phyloP scores from a whole-genome alignment of 2,797 vertebrate species.

The Eupleurogrammus muticus region DNA sequence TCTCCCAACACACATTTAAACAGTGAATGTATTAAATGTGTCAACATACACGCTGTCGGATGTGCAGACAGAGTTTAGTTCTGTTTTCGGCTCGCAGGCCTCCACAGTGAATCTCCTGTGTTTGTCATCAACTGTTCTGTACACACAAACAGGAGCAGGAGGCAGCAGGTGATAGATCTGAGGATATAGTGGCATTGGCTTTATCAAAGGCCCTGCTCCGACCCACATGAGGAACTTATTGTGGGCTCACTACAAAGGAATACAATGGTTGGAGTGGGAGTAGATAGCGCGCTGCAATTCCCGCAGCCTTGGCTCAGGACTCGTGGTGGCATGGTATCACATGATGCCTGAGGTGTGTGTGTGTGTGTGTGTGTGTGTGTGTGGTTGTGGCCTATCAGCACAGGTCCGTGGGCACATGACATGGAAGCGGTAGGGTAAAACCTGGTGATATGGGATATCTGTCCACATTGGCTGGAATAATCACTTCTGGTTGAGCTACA shows the following conservation, averaged over 20 bases:
- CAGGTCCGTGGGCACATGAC: constrained; percentile 54
- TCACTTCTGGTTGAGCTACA: too few species aligned
- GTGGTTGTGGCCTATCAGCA: constrained; percentile 19
- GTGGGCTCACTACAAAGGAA: constrained; percentile 69
- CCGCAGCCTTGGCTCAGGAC: constrained; percentile 66
- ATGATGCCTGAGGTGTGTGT: constrained; percentile 46
- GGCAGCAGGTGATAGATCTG: constrained; percentile 44
- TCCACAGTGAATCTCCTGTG: not conserved
- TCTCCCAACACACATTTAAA: not conserved
- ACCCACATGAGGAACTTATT: constrained; percentile 66
- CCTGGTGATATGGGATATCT: not conserved
- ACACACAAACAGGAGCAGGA: constrained; percentile 18
- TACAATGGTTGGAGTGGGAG: constrained; percentile 77
- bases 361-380: constrained; percentile 39
- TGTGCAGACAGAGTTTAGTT: not conserved
- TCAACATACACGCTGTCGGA: not conserved
- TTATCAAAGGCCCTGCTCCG: constrained; percentile 64
- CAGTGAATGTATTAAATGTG: constrained; percentile 1
- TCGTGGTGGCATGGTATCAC: constrained; percentile 58
- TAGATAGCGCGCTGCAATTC: constrained; percentile 63
- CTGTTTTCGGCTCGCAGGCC: not conserved
- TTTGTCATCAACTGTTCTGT: not conserved
- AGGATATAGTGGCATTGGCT: constrained; percentile 39
- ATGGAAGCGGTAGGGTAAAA: constrained; percentile 18
- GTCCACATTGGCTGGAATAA: too few species aligned